Conservation (phyloP, 2,888 invertebrate genomes). For the Tuberolachnus salignus region DNA sequence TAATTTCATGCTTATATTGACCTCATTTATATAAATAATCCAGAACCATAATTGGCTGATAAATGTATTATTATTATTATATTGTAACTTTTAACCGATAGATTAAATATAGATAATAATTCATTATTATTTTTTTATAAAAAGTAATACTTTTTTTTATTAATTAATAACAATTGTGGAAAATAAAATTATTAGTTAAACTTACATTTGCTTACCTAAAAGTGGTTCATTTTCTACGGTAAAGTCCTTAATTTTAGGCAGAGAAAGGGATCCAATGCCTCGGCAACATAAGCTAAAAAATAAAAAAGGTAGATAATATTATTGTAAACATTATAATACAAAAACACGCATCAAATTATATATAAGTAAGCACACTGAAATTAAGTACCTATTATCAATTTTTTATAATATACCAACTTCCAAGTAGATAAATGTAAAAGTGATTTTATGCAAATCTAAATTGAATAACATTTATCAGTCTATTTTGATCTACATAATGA, state of each 20-base stretch:
- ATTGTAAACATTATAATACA: no score
- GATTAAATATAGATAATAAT: not conserved
- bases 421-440: not conserved
- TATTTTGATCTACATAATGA: conserved; percentile 11
- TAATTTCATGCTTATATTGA: conserved; percentile 24
- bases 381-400: no score
- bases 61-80: not conserved
- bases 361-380: no score
- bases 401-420: no score
- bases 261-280: conserved; percentile 65
- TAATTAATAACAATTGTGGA: not conserved
- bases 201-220: conserved; percentile 63
- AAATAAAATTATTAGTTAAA: conserved; percentile 7
- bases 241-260: conserved; percentile 72
- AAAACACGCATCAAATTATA: no score
- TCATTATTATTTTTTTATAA: no score
- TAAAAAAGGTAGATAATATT: conserved; percentile 52
- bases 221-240: conserved; percentile 80
- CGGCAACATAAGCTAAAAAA: conserved; percentile 59
- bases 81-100: not conserved
- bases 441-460: not conserved
- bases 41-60: conserved; percentile 31
- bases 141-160: no score
- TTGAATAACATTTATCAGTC: conserved; percentile 6
- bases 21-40: conserved; percentile 32